Percentiles rank a stretch among this genome's conserved stretches.
Evolutionary conservation across 1,140 invertebrate genomes (phyloP).

Genomic region (Brachionus angularis): DNA sequence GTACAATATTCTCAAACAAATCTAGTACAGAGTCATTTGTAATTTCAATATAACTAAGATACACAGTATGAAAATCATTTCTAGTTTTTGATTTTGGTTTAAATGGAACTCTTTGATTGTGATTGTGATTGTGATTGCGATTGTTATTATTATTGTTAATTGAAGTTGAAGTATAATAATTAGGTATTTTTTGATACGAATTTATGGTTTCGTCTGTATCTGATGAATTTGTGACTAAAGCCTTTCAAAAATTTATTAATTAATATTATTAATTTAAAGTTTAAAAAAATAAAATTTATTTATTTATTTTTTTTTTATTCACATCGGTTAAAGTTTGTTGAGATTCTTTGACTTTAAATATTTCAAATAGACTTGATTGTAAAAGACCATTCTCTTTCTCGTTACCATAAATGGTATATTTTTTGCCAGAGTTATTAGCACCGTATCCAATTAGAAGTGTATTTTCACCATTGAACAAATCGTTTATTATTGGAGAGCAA

Average conservation of each 20-base stretch:
- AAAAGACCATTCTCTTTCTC: conserved; percentile 10
- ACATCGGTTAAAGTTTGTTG: not conserved
- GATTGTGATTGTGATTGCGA: too few species aligned
- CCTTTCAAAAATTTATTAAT: not conserved
- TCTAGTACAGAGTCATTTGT: too few species aligned
- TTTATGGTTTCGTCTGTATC: too few species aligned
- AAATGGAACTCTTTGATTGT: too few species aligned
- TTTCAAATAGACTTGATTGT: not conserved
- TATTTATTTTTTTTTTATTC: not conserved
- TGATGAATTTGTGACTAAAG: too few species aligned
- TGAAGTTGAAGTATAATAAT: too few species aligned
- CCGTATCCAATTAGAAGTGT: not conserved
- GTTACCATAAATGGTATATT: conserved; percentile 42
- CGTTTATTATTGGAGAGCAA: not conserved
- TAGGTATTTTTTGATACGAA: too few species aligned
- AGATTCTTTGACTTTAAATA: not conserved
- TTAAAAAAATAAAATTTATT: not conserved
- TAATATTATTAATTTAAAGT: not conserved
- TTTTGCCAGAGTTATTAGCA: conserved; percentile 19
- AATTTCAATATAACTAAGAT: too few species aligned
- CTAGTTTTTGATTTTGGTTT: too few species aligned
- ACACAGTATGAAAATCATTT: too few species aligned
- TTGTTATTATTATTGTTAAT: too few species aligned
- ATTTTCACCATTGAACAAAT: conserved; percentile 2
- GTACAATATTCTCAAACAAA: too few species aligned